Base-by-base conservation (phyloP, 2,888 invertebrate genomes). In the Schizotus pectinicornis region DNA sequence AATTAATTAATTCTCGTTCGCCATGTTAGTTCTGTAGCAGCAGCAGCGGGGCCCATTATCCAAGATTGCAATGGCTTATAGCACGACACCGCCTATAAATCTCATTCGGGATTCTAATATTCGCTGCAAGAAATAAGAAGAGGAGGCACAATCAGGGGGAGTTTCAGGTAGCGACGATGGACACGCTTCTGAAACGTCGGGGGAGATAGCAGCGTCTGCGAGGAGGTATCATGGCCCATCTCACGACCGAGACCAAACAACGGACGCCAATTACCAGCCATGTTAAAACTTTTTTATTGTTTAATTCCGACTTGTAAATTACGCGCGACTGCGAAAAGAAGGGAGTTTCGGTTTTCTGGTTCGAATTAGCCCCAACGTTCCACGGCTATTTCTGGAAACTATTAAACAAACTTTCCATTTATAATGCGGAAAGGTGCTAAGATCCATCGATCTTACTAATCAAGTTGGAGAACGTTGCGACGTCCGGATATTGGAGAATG, bases 1-100 rank as follows among this genome's bases (percentile, higher is more conserved):
- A 79, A 80, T 80, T 80, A 80, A 80, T 80, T 80, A 79, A 79
- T 80, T 79, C 80, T 71, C 77, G 71, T 76, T 76, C 76, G 76
- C 78, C 77, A 75, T 77, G 75, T 75, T 75, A 69, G 68, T 67
- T 71, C 68, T 69, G 69, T 67, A 68, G 69, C 67, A 63, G 68
- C 63, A 62, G 73, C 64, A 72, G 74, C 74, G 73, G 61, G 72
- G 70, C 75, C 77, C 79, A 79, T 79, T 79, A 79, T 79, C 78
- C 78, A 74, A 78, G 78, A 78, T 78, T 78, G 79, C 78, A 72
- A 78, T 75, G 77, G 78, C 78, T 78, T 79, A 78, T 77, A 76
- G 76, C 75, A 68, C 73, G 76, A 78, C 77, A 76, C 71, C 71
- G 75, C 67, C 75, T 65, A 75, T 79, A 78, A 79, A 79, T 79